Evolutionary conservation across 2,797 vertebrate genomes (phyloP), one percentile per base, ranked within the genome.

Genomic region (Ctenopoma kingsleyae): DNA sequence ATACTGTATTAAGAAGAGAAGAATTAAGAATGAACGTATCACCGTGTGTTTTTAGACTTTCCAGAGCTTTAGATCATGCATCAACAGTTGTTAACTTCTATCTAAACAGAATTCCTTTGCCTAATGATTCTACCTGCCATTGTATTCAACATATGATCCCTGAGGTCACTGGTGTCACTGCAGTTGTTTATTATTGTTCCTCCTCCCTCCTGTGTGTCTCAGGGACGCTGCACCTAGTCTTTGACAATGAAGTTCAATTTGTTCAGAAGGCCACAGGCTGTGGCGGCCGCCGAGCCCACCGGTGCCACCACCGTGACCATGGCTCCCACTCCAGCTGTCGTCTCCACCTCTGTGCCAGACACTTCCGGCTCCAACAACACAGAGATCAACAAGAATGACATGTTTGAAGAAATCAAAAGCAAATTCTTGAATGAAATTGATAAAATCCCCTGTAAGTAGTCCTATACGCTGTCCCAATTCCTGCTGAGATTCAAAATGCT

Each of bases 391-490:
- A 95, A 95, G 87, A 96, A 96, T 23, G 96, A 99, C 84, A 87
- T 96, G 89, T 96, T 98, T 43, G 94, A 96, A 84, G 94, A 96
- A 79, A 92, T 99, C 86, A 97, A 94, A 91, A 96, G 96, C 74
- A 97, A 98, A 83, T 96, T 99, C 85, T 94, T 98, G 85, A 99
- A 98, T 0, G 96, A 98, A 92, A 96, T 99, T 52, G 95, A 96
- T 66, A 98, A 96, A 89, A 98, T 99, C 77, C 98, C 97, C 68
- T 0, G 98, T 99, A 87, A 96, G 97, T 95, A 44, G 17, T 2
- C 12, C 6, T 3, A 4, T 23, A 41, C 10, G 5, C 13, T 8
- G 48, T 38, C 13, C 10, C 1, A 8, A 22, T 23, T n/a, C n/a
- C 25, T 58, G 16, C 2, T 12, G 15, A 22, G 19, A 40, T 25